Conservation (phyloP, 1,140 invertebrate species). For the Euborellia annulipes region DNA sequence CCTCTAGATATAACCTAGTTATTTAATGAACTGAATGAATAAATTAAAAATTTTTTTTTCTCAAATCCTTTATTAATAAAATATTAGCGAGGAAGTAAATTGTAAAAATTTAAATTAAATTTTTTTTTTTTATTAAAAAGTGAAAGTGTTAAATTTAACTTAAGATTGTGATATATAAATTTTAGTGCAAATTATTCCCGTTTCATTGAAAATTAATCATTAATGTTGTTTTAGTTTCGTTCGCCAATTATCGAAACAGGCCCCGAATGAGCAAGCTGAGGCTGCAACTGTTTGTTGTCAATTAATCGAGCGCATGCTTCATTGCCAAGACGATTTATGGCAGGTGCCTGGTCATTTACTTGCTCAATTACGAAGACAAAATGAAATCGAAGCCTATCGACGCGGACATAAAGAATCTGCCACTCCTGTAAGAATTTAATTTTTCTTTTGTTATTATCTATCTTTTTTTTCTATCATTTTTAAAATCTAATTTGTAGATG, state of each 20-base stretch:
- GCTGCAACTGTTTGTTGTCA: slow-evolving; percentile 68
- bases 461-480: no score
- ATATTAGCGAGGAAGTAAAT: no score
- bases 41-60: no score
- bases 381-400: slow-evolving; percentile 30
- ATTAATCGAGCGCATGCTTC: slow-evolving; percentile 61
- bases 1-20: no score
- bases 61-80: no score
- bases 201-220: background rate
- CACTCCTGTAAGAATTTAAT: slow-evolving; percentile 21
- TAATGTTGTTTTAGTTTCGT: slow-evolving; percentile 29
- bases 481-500: no score
- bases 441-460: slow-evolving; percentile 4
- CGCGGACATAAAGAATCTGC: slow-evolving; percentile 28
- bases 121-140: no score
- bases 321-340: slow-evolving; percentile 56
- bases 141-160: no score
- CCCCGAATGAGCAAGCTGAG: slow-evolving; percentile 52
- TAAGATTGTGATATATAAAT: background rate
- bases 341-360: slow-evolving; percentile 54
- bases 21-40: no score
- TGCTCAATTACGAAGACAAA: slow-evolving; percentile 42
- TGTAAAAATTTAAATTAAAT: no score
- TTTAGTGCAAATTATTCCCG: background rate
- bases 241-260: slow-evolving; percentile 34